Conservation (phyloP, 2,797 vertebrate species). For the Gorsachius magnificus region DNA sequence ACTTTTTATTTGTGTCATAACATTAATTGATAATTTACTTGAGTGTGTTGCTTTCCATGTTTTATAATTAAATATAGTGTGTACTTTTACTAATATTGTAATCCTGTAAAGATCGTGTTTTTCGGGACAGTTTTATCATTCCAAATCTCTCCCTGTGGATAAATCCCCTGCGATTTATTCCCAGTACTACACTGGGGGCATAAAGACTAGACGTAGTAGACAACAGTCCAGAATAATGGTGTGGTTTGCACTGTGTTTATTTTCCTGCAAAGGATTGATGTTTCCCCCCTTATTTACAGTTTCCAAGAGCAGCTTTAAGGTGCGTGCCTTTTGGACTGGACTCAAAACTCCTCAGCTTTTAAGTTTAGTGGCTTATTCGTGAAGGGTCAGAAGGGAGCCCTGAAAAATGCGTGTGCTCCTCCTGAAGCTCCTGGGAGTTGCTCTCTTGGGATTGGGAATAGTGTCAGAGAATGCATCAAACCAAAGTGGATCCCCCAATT, state of each 20-base stretch:
- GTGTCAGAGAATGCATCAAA: neutral
- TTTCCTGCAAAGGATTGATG: neutral
- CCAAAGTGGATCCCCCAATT: neutral
- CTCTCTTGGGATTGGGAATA: neutral
- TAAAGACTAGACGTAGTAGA: neutral
- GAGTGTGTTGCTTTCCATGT: neutral
- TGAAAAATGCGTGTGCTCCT: neutral
- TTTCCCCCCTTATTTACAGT: neutral
- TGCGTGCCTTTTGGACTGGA: neutral
- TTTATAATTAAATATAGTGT: neutral
- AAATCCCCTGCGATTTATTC: neutral
- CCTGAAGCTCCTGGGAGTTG: neutral
- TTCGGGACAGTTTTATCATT: neutral
- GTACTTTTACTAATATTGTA: neutral
- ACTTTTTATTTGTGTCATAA: neutral
- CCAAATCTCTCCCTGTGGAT: neutral
- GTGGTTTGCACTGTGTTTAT: neutral
- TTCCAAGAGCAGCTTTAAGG: neutral
- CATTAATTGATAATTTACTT: neutral
- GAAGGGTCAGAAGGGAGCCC: neutral
- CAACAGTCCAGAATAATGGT: neutral
- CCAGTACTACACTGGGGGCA: fast-evolving
- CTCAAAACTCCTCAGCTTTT: neutral
- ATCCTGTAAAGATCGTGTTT: fast-evolving
- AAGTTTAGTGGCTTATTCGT: neutral